phyloP scores from a whole-genome alignment of 2,113 vertebrate species.

The Callopanchax toddi region DNA sequence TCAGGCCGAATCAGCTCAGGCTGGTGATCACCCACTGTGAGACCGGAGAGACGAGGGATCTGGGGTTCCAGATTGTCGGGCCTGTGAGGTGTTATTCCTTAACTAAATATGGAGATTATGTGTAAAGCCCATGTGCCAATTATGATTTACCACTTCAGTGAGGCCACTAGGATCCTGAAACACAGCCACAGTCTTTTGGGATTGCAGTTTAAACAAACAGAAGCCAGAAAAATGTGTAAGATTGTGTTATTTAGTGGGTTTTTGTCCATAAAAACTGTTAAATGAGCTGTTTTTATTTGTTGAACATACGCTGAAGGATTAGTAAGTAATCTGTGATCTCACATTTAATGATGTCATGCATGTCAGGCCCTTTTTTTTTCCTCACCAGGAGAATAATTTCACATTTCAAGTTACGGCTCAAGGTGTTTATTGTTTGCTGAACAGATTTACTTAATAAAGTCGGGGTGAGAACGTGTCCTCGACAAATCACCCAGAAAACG shows the following conservation, averaged over 20 bases:
- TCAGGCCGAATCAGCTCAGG: constrained; percentile 72
- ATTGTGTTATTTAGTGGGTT: not conserved
- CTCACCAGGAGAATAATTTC: not conserved
- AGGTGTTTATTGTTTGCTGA: not conserved
- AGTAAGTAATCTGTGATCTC: not conserved
- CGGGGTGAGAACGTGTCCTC: not conserved
- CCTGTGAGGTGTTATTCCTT: constrained; percentile 74
- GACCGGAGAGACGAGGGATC: constrained; percentile 60
- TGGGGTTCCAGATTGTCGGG: constrained; percentile 62
- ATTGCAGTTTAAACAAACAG: constrained; percentile 1
- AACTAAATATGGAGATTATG: constrained; percentile 78
- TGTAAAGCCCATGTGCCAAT: constrained; percentile 66
- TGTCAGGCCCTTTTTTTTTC: not conserved
- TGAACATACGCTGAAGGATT: not conserved
- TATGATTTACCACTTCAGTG: constrained; percentile 60
- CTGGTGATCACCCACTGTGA: constrained; percentile 70
- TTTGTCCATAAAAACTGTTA: constrained; percentile 4
- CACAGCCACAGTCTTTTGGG: constrained; percentile 6
- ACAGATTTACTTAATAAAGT: not conserved
- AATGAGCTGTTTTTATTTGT: not conserved
- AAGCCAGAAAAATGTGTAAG: not conserved
- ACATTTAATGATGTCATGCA: not conserved
- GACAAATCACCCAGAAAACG: not conserved
- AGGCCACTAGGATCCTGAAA: constrained; percentile 45
- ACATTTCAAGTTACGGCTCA: not conserved